Percentiles rank a stretch among this genome's conserved stretches.
Evolutionary conservation across 2,113 vertebrate genomes (phyloP).

Genomic region (Petrocephalus microphthalmus): DNA sequence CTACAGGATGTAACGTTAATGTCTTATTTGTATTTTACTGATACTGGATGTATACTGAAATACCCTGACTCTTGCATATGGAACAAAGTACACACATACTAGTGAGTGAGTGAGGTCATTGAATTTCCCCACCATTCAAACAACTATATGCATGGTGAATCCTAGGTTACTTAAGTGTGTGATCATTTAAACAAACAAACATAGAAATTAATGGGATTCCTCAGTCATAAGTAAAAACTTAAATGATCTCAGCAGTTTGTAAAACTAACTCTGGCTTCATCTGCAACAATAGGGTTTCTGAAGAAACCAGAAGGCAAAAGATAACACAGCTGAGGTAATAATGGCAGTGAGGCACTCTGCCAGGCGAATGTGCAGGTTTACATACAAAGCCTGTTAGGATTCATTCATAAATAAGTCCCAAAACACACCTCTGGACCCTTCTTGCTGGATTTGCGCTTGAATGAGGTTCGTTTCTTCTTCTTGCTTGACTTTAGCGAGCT

Average conservation of each 20-base stretch:
- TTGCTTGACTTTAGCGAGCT: conserved; percentile 89
- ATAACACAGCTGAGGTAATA: background rate
- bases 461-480: conserved; percentile 89
- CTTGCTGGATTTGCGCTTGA: conserved; percentile 89
- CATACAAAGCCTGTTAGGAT: background rate
- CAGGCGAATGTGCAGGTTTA: background rate
- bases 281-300: background rate
- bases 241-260: background rate
- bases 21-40: no score
- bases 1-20: no score
- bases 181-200: no score
- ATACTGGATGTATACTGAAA: no score
- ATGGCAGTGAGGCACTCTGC: background rate
- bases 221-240: no score
- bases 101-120: no score
- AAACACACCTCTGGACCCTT: conserved; percentile 75
- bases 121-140: no score
- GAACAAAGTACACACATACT: no score
- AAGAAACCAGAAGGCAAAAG: background rate
- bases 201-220: no score
- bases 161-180: no score
- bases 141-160: no score
- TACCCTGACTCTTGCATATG: no score
- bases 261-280: background rate
- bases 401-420: background rate